Base-by-base conservation (phyloP, 2,888 invertebrate species). In the Barypeithes pellucidus region DNA sequence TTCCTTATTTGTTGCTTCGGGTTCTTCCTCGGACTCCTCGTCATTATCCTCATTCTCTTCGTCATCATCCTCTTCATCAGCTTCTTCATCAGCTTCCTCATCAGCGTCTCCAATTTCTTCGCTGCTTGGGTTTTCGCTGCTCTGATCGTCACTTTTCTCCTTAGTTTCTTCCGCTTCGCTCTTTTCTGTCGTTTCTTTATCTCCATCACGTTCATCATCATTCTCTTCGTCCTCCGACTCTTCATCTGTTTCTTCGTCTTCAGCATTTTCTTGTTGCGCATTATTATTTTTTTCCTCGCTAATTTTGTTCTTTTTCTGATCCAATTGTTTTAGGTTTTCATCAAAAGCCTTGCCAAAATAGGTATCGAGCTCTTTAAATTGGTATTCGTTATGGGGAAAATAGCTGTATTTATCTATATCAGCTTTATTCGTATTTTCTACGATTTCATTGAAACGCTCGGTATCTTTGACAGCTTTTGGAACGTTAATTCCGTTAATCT, bases 41-140 rank as follows among this genome's bases (percentile, higher is more conserved):
- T 29, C 33, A 3, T n/a, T n/a, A 18, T 69, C 54, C 3, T 67
- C 62, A 52, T 5, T 39, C 14, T 63, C 47, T 16, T 43, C 43
- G 12, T 67, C 73, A 33, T 69, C 50, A 50, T 76, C 75, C 12
- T 50, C 20, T 47, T 67, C 67, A 72, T 75, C 72, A 41, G 68
- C 50, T 41, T 78, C 77, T 36, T 75, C 57, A 52, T 72, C 62
- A 43, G 65, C 39, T 11, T 70, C 75, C 43, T 73, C 77, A 39
- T 12, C 39, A 39, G 12, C 39, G n/a, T 16, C 43, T 16, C 16
- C 43, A 16, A 4, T 7, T 7, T 78, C 72, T 67, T 77, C 59
- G 11, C 8, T 76, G 72, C 63, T 75, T 71, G 7, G 67, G 3
- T 66, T 63, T 47, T 75, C 65, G 22, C 69, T n/a, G 54, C 54